phyloP scores from a whole-genome alignment of 2,888 invertebrate genomes.

The Drosophila dives region DNA sequence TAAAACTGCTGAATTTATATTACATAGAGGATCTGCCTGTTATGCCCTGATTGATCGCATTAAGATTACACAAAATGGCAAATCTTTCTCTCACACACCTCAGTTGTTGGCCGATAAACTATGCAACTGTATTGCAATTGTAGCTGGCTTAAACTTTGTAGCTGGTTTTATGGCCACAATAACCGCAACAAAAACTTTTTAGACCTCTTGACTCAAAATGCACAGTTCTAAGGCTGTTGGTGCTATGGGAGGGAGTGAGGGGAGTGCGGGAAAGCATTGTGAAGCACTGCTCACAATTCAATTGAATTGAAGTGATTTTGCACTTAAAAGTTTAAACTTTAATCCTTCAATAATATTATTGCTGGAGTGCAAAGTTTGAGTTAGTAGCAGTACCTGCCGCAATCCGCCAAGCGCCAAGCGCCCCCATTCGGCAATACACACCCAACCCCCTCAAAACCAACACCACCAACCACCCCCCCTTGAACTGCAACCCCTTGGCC shows the following conservation, averaged over 20 bases:
- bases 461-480: not conserved
- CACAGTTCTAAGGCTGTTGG: conserved; percentile 2
- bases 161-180: conserved; percentile 59
- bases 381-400: conserved; percentile 16
- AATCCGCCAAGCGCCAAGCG: not conserved
- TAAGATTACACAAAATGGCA: not conserved
- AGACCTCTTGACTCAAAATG: conserved; percentile 65
- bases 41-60: conserved; percentile 29
- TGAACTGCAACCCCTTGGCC: not conserved
- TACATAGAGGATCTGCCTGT: not conserved
- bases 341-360: conserved; percentile 81
- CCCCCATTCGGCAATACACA: not conserved
- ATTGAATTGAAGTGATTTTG: conserved; percentile 78
- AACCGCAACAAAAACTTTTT: conserved; percentile 68
- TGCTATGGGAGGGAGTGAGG: not conserved
- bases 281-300: conserved; percentile 51
- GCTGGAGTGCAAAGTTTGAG: conserved; percentile 72
- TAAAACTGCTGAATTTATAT: not conserved
- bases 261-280: not conserved
- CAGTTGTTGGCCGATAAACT: conserved; percentile 16
- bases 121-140: conserved; percentile 34
- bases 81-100: not conserved
- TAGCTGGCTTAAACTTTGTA: conserved; percentile 62
- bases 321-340: conserved; percentile 80
- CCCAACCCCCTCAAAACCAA: not conserved